Evolutionary conservation across 2,113 vertebrate species (phyloP).

Genomic region (Phaethon lepturus): DNA sequence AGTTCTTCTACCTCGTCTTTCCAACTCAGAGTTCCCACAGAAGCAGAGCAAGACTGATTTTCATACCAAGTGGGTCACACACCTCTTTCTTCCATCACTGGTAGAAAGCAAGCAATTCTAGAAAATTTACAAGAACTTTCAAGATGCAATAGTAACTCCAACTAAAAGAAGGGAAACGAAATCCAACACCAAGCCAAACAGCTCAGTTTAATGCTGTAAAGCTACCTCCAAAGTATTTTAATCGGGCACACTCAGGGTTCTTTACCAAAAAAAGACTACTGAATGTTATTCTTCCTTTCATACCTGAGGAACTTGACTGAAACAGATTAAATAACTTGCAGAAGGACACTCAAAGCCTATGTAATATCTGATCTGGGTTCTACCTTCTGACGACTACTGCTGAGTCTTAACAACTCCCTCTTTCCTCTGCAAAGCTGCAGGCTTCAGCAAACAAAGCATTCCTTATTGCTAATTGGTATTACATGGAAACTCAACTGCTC

Average conservation of each 20-base stretch:
- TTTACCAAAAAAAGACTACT: neutral
- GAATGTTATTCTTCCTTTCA: neutral
- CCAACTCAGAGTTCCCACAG: neutral
- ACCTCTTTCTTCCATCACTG: neutral
- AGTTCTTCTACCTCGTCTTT: neutral
- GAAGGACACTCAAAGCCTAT: neutral
- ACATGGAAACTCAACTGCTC: slow-evolving; percentile 78
- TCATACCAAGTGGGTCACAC: neutral
- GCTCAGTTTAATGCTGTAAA: neutral
- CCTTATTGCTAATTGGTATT: slow-evolving; percentile 82
- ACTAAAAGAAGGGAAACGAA: neutral
- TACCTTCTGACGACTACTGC: neutral
- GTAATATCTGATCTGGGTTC: neutral
- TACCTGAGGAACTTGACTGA: neutral
- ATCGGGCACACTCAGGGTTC: neutral
- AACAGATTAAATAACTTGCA: neutral
- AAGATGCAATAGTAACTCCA: neutral
- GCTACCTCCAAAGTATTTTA: neutral
- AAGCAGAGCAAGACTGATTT: neutral
- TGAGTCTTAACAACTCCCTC: slow-evolving; percentile 44
- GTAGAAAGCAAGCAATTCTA: neutral
- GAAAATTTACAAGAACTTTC: neutral
- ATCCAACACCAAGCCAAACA: neutral
- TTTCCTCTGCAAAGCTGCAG: slow-evolving; percentile 66
- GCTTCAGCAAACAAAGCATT: slow-evolving; percentile 80